phyloP scores from a whole-genome alignment of 2,888 invertebrate species.

The Xestobium rufovillosum region DNA sequence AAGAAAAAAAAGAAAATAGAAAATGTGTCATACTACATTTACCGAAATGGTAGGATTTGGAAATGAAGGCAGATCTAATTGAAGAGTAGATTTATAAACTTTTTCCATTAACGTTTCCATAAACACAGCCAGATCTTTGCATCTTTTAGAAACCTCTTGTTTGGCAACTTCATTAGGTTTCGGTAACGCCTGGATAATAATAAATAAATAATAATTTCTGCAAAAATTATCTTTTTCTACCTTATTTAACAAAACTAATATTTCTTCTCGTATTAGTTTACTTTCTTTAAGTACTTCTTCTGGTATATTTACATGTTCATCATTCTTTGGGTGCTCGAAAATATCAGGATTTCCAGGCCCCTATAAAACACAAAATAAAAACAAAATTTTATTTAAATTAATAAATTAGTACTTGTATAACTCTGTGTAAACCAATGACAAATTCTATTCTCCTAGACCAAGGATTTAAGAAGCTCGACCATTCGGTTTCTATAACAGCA shows the following conservation, averaged over 20 bases:
- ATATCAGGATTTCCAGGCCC: conserved; percentile 73
- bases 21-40: conserved; percentile 29
- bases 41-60: conserved; percentile 56
- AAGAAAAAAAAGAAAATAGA: conserved; percentile 31
- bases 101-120: conserved; percentile 71
- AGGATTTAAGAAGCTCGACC: conserved; percentile 89
- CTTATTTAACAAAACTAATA: conserved; percentile 60
- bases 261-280: conserved; percentile 56
- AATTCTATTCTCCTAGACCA: conserved; percentile 89
- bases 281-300: conserved; percentile 57
- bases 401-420: conserved; percentile 54
- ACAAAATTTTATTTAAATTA: neutral
- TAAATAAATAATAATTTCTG: conserved; percentile 1
- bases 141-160: conserved; percentile 59
- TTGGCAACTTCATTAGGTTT: conserved; percentile 49
- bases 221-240: conserved; percentile 32
- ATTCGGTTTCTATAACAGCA: conserved; percentile 81
- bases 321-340: conserved; percentile 48
- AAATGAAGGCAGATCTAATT: conserved; percentile 55
- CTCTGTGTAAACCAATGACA: conserved; percentile 75
- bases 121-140: conserved; percentile 64
- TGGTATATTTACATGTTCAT: conserved; percentile 42
- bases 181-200: conserved; percentile 32
- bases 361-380: conserved; percentile 36
- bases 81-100: conserved; percentile 50